phyloP scores from a whole-genome alignment of 2,113 vertebrate species.

The Hoplias malabaricus region DNA sequence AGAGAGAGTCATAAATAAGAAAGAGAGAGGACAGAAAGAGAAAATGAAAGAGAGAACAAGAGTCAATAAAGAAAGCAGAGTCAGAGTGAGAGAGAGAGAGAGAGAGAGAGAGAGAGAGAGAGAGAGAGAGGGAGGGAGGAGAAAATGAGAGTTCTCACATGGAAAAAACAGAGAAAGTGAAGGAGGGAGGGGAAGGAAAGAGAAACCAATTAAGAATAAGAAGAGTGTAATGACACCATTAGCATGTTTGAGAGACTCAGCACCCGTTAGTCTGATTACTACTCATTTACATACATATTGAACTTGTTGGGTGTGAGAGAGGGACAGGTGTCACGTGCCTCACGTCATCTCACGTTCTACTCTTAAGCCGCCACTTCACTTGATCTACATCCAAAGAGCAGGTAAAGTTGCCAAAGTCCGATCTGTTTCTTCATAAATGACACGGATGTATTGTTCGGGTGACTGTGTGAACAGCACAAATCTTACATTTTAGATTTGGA shows the following conservation, averaged over 20 bases:
- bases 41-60: conserved; percentile 33
- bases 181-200: not conserved
- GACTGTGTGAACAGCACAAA: too few relatives aligned
- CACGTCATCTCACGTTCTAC: too few relatives aligned
- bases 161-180: conserved; percentile 20
- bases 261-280: conserved; percentile 65
- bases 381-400: too few relatives aligned
- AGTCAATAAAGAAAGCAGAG: conserved; percentile 29
- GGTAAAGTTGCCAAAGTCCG: too few relatives aligned
- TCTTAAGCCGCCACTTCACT: not conserved
- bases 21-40: not conserved
- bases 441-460: too few relatives aligned
- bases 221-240: conserved; percentile 62
- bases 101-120: conserved; percentile 31
- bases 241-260: conserved; percentile 63
- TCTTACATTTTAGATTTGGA: too few relatives aligned
- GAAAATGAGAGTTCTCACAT: not conserved
- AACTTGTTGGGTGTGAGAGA: conserved; percentile 42
- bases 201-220: conserved; percentile 23
- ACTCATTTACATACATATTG: conserved; percentile 76
- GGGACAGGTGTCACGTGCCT: conserved; percentile 42
- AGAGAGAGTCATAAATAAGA: conserved; percentile 8
- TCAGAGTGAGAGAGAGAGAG: not conserved
- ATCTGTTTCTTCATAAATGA: too few relatives aligned
- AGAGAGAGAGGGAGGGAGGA: conserved; percentile 25